Evolutionary conservation across 30 jellyfish, hydroid and myxozoan species (phyloP).

Genomic region (Catostylus mosaicus): DNA sequence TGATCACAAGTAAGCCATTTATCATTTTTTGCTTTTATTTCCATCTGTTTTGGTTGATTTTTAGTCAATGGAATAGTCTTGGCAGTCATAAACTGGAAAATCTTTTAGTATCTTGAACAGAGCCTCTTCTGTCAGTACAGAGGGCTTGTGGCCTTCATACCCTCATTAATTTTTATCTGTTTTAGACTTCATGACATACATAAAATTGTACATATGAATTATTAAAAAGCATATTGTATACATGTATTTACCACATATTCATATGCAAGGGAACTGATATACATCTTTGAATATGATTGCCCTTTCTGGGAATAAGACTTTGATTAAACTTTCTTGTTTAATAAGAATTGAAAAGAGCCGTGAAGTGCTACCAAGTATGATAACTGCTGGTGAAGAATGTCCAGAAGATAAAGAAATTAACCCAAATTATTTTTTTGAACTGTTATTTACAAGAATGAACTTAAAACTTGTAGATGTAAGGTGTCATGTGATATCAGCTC

Average conservation of each 20-base stretch:
- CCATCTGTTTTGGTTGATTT: not conserved
- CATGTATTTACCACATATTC: too few species aligned
- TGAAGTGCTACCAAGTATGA: conserved; percentile 76
- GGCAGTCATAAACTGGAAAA: too few species aligned
- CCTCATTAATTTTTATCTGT: too few species aligned
- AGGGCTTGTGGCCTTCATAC: too few species aligned
- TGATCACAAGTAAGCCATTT: conserved; percentile 83
- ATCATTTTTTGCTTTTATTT: not conserved
- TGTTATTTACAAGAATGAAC: conserved; percentile 77
- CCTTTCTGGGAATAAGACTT: not conserved
- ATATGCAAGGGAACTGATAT: not conserved
- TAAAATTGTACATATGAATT: too few species aligned
- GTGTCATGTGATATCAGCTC: conserved; percentile 80
- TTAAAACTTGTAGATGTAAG: conserved; percentile 88
- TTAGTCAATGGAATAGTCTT: too few species aligned
- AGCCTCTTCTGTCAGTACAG: too few species aligned
- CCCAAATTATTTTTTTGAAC: conserved; percentile 70
- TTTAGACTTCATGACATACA: too few species aligned
- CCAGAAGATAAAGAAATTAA: conserved; percentile 72
- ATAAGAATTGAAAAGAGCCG: conserved; percentile 89
- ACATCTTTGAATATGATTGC: not conserved
- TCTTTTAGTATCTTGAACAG: too few species aligned
- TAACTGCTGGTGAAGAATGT: conserved; percentile 67
- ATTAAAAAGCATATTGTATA: too few species aligned
- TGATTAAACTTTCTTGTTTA: not conserved